Evolutionary conservation across 2,113 vertebrate species (phyloP).

Genomic region (Rhea americana): DNA sequence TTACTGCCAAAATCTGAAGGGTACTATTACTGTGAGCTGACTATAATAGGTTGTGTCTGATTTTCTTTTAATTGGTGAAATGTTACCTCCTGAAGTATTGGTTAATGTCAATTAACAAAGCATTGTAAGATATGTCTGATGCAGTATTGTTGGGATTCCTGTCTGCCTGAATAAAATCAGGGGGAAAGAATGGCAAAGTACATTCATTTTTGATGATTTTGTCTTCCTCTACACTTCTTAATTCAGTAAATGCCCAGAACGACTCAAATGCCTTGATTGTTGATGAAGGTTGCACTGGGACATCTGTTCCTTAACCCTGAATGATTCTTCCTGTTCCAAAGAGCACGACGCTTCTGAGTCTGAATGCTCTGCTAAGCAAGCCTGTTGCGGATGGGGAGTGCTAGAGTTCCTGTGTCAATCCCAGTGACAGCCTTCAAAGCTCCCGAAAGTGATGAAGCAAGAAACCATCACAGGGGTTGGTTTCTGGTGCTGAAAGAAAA

Average conservation of each 20-base stretch:
- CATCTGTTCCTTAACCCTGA: not conserved
- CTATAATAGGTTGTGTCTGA: slow-evolving; percentile 21
- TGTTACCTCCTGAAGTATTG: slow-evolving; percentile 35
- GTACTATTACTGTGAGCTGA: slow-evolving; percentile 42
- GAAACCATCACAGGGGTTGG: not conserved
- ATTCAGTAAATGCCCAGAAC: not conserved
- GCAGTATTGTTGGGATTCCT: not conserved
- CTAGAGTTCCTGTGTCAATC: not conserved
- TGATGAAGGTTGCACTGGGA: not conserved
- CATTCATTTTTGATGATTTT: not conserved
- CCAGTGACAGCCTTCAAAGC: not conserved
- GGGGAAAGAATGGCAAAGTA: rapidly evolving
- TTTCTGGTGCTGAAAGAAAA: not conserved
- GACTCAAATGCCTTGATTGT: not conserved
- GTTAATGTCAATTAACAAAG: slow-evolving; percentile 37
- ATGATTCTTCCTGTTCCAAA: not conserved
- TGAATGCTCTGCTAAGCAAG: not conserved
- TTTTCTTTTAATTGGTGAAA: slow-evolving; percentile 60
- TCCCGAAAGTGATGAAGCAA: not conserved
- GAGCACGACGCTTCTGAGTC: not conserved
- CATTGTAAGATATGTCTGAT: not conserved
- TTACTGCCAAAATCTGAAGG: slow-evolving; percentile 50
- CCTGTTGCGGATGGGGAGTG: not conserved
- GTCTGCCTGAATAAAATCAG: not conserved
- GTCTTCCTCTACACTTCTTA: not conserved